Conservation (phyloP, 1,140 invertebrate species). For the Babylonia areolata region DNA sequence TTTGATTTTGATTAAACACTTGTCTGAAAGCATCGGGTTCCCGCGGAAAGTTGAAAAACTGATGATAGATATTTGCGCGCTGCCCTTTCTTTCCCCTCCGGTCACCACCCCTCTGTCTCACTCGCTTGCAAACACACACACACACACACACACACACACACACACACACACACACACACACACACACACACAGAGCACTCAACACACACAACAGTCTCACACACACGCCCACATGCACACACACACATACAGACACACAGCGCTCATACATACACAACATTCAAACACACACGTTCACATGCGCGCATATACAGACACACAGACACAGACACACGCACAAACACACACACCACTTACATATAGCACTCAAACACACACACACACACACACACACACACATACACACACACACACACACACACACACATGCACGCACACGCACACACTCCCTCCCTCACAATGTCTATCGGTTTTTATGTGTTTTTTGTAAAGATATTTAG, state of each 20-base stretch:
- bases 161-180: not conserved
- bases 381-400: not conserved
- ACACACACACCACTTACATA: too few species aligned
- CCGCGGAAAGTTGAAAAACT: too few species aligned
- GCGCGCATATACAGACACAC: not conserved
- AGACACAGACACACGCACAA: not conserved
- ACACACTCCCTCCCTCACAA: not conserved
- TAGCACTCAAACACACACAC: not conserved
- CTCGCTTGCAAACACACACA: not conserved
- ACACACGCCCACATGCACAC: too few species aligned
- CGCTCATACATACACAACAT: not conserved
- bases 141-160: conserved; percentile 3
- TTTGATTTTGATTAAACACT: too few species aligned
- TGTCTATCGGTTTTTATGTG: not conserved
- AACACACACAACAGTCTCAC: not conserved
- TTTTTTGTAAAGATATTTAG: too few species aligned
- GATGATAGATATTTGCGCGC: too few species aligned
- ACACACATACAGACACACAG: not conserved
- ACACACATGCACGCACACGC: not conserved
- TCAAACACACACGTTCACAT: not conserved
- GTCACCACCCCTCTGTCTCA: too few species aligned
- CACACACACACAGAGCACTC: not conserved
- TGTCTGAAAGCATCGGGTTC: too few species aligned
- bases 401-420: not conserved
- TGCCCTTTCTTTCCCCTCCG: too few species aligned